phyloP scores from a whole-genome alignment of 2,888 invertebrate species.

The Ischnura elegans region DNA sequence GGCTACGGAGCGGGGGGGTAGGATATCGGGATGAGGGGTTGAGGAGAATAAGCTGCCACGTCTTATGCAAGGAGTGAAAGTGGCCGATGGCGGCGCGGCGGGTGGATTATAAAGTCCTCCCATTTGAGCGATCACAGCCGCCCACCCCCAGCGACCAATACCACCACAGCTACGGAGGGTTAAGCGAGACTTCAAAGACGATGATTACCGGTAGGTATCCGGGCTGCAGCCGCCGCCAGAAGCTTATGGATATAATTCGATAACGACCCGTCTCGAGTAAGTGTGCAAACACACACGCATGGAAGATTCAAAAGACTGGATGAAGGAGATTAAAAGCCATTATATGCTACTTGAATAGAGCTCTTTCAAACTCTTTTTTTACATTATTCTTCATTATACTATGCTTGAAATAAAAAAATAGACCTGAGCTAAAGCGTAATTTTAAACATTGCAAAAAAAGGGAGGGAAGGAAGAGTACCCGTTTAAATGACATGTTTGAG shows the following conservation, averaged over 20 bases:
- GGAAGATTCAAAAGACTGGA: too few relatives aligned
- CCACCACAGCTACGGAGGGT: neutral
- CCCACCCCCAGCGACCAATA: neutral
- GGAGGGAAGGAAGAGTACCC: too few relatives aligned
- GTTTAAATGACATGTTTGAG: too few relatives aligned
- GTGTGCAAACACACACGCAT: neutral
- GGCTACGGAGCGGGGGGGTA: neutral
- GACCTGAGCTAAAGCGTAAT: too few relatives aligned
- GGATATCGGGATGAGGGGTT: too few relatives aligned
- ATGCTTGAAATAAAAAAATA: too few relatives aligned
- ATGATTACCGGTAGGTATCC: neutral
- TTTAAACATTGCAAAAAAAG: too few relatives aligned
- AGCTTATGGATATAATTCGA: neutral
- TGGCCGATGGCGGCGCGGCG: neutral
- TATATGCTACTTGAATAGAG: too few relatives aligned
- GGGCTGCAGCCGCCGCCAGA: neutral
- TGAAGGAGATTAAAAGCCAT: too few relatives aligned
- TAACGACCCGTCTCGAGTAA: neutral
- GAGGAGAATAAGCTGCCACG: neutral
- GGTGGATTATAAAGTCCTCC: conserved; percentile 35
- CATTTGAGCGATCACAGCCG: conserved; percentile 19
- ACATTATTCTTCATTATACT: too few relatives aligned
- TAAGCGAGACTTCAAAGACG: neutral
- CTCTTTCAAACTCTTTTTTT: too few relatives aligned
- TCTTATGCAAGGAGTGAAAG: conserved; percentile 64